A percentile compares a stretch with the other conserved stretches of the same genome.
Conservation (phyloP, 2,888 invertebrate genomes). For the Drosophila picticornis region DNA sequence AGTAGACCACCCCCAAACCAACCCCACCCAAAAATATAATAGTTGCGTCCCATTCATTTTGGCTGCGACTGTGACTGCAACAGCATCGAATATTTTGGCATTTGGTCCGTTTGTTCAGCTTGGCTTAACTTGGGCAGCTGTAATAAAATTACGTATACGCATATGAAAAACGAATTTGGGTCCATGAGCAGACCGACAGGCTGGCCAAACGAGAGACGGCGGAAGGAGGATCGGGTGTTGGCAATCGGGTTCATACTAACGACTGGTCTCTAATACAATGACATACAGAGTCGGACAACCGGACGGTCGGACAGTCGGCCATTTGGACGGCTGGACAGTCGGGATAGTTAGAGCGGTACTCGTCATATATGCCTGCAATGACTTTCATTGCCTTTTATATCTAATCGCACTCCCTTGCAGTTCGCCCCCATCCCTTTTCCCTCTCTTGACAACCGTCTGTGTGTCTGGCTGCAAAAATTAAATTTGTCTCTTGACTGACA, state of each 20-base stretch:
- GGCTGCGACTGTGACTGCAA: conserved; percentile 22
- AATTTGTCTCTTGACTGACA: conserved; percentile 84
- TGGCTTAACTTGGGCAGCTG: conserved; percentile 47
- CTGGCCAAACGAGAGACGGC: background rate
- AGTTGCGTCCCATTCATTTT: conserved; percentile 65
- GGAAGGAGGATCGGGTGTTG: background rate
- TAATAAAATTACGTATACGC: conserved; percentile 80
- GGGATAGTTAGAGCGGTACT: conserved; percentile 28
- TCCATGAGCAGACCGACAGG: conserved; percentile 10
- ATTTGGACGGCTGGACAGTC: conserved; percentile 22
- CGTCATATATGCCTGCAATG: conserved; percentile 64
- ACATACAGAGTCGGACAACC: conserved; percentile 24
- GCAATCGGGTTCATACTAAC: conserved; percentile 17
- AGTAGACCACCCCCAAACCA: background rate
- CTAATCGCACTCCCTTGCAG: conserved; percentile 64
- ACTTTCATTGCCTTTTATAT: conserved; percentile 80
- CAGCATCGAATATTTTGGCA: conserved; percentile 17
- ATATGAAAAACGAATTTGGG: conserved; percentile 62
- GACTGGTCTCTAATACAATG: conserved; percentile 45
- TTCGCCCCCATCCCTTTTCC: background rate
- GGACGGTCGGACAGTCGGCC: conserved; percentile 2
- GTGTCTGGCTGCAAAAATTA: conserved; percentile 72
- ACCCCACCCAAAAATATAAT: conserved; percentile 18
- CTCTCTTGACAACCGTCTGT: background rate
- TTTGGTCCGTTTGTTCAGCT: conserved; percentile 24